Evolutionary conservation across 2,888 invertebrate species (phyloP), one percentile per base, ranked within the genome.

Genomic region (Orthonychiurus folsomi): DNA sequence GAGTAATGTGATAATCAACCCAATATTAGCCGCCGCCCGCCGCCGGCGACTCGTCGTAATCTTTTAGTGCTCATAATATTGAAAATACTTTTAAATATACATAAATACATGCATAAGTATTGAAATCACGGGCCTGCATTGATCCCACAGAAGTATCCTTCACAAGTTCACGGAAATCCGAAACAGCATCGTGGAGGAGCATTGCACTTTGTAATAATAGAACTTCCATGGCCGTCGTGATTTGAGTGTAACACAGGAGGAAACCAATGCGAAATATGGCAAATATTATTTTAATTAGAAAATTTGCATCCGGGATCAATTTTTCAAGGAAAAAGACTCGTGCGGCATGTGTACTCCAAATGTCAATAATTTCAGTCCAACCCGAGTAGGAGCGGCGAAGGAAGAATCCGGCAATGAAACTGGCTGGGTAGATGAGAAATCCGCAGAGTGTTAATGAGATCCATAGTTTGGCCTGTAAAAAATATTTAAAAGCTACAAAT

Each of bases 151-250:
- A n/a, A n/a, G 56, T 37, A 56, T 56, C 21, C 26, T 59, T 59
- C 3, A 48, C 50, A 20, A 59, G 24, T n/a, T 23, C 23, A 20
- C 50, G 18, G 20, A 59, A 59, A 37, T 59, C 59, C 24, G 5
- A 3, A 12, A 59, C 50, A 5, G 50, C 48, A 25, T 59, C 59
- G 20, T 18, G 37, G 23, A 59, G 12, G 24, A 50, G 9, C 48
- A 59, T 59, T 5, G 59, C 21, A 23, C 24, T 3, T 18, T 18
- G 9, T 2, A 50, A 15, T 5, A 28, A 20, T 23, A 59, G 20
- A 12, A 59, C n/a, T 50, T 59, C 59, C 50, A 50, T 59, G 2
- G 59, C 48, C 3, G 59, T 50, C 23, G 59, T 48, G 25, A 59
- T 59, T 59, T 59, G 59, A 23, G 59, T 59, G 50, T 48, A 59